Base-by-base conservation (phyloP, 2,888 invertebrate species). In the Myopa testacea region DNA sequence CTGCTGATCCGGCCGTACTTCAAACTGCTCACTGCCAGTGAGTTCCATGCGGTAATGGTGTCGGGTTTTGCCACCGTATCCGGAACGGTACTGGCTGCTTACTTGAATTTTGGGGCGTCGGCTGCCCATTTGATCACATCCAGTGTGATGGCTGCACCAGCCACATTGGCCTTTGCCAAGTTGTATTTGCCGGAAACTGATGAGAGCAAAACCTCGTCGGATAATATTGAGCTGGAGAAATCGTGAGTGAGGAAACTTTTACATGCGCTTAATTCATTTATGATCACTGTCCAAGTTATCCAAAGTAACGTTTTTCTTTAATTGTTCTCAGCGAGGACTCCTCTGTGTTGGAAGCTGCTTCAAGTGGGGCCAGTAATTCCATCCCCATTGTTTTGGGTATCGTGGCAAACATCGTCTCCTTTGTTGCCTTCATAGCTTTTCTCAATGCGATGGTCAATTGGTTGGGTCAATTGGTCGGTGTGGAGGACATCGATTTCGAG, bases 11-110 rank as follows among this genome's bases (percentile, higher is more conserved):
- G 95, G 84, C 98, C 98, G 0, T 98, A 97, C 84, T 89, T 99
- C 12, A 87, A 91, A n/a, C 89, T 85, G 52, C 80, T 99, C 87
- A 99, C 99, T 0, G 92, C 93, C 45, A 98, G 98, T 0, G 99
- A 99, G 90, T 89, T 99, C 0, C 97, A 98, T 87, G 94, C 98
- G 0, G 92, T 99, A 16, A 96, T 98, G 96, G 93, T 96, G 0
- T 95, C 96, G 0, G 98, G 98, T 5, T 98, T 98, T 89, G 96
- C 98, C 0, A 97, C 98, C 0, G 97, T 98, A 10, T 97, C 98
- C 60, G 96, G 96, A 92, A 94, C 96, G 0, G 96, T 98, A 1
- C 90, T 99, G 85, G 98, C 97, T 0, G 96, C 98, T 0, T 99
- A 98, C 88, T 95, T 98, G 75, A 92, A 92, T 4, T 97, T 96